Base-by-base conservation (phyloP, 2,888 invertebrate genomes). In the Schizotus pectinicornis region DNA sequence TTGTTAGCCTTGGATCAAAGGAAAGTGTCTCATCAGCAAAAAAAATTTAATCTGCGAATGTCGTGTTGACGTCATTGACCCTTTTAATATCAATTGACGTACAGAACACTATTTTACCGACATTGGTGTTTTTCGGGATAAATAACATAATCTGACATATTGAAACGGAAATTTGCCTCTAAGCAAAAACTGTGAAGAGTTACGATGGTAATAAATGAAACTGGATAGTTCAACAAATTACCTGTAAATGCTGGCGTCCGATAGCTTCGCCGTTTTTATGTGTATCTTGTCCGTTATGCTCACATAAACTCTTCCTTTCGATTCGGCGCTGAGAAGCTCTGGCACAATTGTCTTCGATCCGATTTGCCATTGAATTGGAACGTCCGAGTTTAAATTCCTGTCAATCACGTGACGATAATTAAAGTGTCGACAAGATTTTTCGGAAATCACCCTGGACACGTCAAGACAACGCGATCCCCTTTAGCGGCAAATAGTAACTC, bases 211-310 rank as follows among this genome's bases (percentile, higher is more conserved):
- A n/a, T n/a, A n/a, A n/a, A n/a, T n/a, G n/a, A n/a, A n/a, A n/a
- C n/a, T n/a, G n/a, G n/a, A n/a, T n/a, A n/a, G n/a, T n/a, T n/a
- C n/a, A n/a, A n/a, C n/a, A n/a, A n/a, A n/a, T 62, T 72, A 85
- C 87, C 86, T 87, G 75, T 88, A 88, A 41, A 85, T 74, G 61
- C 84, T 83, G 0, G 82, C 79, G 72, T 90, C 89, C 0, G 76
- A 68, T 14, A 82, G 75, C 64, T 79, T 77, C 0, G 85, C 78
- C 38, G 79, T 73, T 31, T 80, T 77, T 37, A 90, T 83, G 12
- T 85, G 79, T 35, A 91, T 77, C 42, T 82, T 81, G 67, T 87
- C 85, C 9, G 81, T 80, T 0, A 83, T 72, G 70, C 86, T 85
- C 36, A 89, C 77, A 51, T 77, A 80, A 56, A 88, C 81, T 60